Percentiles rank a stretch among this genome's conserved stretches.
phyloP scores from a whole-genome alignment of 2,888 invertebrate genomes.

The Autographa pulchrina region DNA sequence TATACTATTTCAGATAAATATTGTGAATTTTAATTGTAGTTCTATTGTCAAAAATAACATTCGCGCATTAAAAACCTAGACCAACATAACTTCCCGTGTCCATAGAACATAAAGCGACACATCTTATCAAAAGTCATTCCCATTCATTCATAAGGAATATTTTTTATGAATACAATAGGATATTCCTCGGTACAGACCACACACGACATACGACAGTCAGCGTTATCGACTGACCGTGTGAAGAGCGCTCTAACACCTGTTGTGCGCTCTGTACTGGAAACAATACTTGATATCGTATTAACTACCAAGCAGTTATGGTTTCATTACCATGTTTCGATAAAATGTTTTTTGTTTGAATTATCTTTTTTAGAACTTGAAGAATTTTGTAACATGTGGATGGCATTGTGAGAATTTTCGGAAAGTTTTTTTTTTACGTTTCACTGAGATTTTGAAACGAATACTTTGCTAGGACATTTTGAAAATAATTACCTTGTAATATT shows the following conservation, averaged over 20 bases:
- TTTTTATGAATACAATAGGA: background rate
- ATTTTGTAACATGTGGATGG: background rate
- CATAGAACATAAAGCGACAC: too few relatives aligned
- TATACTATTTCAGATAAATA: too few relatives aligned
- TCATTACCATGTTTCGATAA: background rate
- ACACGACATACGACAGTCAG: background rate
- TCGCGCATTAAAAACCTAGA: too few relatives aligned
- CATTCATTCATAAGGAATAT: too few relatives aligned
- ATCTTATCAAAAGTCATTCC: too few relatives aligned
- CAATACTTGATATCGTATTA: background rate
- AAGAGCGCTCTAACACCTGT: background rate
- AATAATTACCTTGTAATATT: too few relatives aligned
- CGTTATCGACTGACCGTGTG: background rate
- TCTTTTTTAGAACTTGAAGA: background rate
- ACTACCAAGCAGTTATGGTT: conserved; percentile 1
- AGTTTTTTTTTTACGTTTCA: background rate
- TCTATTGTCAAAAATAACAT: too few relatives aligned
- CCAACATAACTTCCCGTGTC: too few relatives aligned
- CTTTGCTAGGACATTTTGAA: too few relatives aligned
- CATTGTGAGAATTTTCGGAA: background rate
- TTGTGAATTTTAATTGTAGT: too few relatives aligned
- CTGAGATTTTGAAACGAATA: background rate
- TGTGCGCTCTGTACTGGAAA: background rate
- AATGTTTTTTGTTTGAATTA: background rate
- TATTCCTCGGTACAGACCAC: background rate